Conservation (phyloP, 2,888 invertebrate genomes). For the Hofmannophila pseudospretella region DNA sequence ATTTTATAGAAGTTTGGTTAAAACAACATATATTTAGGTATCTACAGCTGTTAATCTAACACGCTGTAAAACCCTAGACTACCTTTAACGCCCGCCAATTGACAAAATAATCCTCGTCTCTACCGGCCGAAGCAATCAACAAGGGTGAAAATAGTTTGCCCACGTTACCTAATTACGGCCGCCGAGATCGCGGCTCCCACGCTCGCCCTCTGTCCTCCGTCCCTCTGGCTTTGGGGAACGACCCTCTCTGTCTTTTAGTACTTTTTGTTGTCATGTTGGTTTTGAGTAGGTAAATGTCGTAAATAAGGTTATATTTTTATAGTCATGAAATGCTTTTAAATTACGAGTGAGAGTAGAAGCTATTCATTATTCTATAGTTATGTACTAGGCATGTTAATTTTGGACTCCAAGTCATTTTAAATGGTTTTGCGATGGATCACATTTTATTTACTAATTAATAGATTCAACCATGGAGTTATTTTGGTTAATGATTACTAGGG, state of each 20-base stretch:
- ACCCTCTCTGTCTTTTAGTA: conserved; percentile 31
- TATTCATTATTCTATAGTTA: no score
- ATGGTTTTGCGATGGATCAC: no score
- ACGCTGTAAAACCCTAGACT: no score
- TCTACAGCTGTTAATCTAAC: no score
- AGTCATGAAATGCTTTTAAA: conserved; percentile 23
- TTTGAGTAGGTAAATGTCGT: conserved; percentile 37
- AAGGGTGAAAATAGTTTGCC: conserved; percentile 29
- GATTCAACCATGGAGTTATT: no score
- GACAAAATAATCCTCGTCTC: conserved; percentile 21
- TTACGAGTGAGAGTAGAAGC: background rate
- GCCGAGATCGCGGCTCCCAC: conserved; percentile 53
- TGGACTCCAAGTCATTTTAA: no score
- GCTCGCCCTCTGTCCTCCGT: conserved; percentile 27
- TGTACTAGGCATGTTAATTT: no score
- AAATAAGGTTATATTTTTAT: conserved; percentile 34
- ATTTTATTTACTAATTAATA: no score
- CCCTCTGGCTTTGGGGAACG: conserved; percentile 14
- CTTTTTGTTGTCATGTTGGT: conserved; percentile 35
- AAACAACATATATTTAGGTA: no score
- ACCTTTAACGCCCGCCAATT: conserved; percentile 20
- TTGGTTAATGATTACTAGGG: no score
- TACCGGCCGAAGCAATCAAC: conserved; percentile 16
- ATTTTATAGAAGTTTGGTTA: no score
- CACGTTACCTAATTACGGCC: conserved; percentile 54